Conservation (phyloP, 23 tunicate species). For the Styela plicata region DNA sequence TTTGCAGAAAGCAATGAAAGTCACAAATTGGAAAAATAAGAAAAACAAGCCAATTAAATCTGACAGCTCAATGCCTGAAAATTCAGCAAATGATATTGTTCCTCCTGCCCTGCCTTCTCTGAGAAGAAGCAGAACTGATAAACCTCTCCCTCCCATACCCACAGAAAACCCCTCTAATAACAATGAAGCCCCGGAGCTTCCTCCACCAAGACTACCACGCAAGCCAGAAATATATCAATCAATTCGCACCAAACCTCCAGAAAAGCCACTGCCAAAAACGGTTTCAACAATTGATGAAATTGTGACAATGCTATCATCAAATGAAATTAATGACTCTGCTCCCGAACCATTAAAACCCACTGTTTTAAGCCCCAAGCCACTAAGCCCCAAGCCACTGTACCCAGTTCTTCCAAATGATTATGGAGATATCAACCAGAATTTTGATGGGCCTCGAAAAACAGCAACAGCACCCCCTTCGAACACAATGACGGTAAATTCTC, state of each 20-base stretch:
- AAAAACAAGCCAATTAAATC: slow-evolving; percentile 3
- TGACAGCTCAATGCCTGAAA: slow-evolving; percentile 1
- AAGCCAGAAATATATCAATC: not conserved
- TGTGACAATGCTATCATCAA: not conserved
- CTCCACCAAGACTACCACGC: not conserved
- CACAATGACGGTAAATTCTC: too few relatives aligned
- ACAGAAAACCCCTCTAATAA: not conserved
- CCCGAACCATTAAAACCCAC: not conserved
- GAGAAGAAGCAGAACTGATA: not conserved
- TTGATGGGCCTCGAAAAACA: not conserved
- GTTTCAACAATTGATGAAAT: not conserved
- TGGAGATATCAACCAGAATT: not conserved
- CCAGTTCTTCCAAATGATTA: slow-evolving; percentile 26
- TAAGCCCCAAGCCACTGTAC: not conserved
- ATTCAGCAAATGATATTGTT: not conserved
- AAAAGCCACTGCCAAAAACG: not conserved
- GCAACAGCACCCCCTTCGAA: not conserved
- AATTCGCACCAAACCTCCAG: not conserved
- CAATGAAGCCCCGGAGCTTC: slow-evolving; percentile 5
- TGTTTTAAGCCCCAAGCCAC: not conserved
- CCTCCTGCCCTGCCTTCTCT: slow-evolving; percentile 17
- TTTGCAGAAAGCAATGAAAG: slow-evolving; percentile 23
- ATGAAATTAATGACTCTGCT: not conserved
- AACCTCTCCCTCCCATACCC: slow-evolving; percentile 18
- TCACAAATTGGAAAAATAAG: not conserved